phyloP scores from a whole-genome alignment of 2,113 vertebrate genomes.

The Hippocampus barbouri region DNA sequence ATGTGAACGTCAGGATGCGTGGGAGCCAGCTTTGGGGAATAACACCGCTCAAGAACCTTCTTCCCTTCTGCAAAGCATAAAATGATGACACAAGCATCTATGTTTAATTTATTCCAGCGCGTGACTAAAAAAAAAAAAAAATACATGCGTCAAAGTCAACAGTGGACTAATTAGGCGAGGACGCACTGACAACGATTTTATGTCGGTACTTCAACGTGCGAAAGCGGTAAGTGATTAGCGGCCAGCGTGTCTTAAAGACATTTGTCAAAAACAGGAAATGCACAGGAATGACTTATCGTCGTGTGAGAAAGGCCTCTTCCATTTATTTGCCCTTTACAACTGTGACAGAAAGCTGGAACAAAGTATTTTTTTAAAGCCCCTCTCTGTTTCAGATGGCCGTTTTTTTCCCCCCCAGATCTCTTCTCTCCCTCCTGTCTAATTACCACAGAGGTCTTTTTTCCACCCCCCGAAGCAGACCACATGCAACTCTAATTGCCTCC shows the following conservation, averaged over 20 bases:
- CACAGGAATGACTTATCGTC: slow-evolving; percentile 39
- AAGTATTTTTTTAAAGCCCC: slow-evolving; percentile 46
- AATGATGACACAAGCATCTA: slow-evolving; percentile 82
- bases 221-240: slow-evolving; percentile 64
- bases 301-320: slow-evolving; percentile 32
- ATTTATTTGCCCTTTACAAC: slow-evolving; percentile 48
- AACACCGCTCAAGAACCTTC: slow-evolving; percentile 1
- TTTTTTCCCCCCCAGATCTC: slow-evolving; percentile 55
- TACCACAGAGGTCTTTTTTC: slow-evolving; percentile 64
- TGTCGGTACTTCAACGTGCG: slow-evolving; percentile 83
- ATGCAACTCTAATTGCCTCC: slow-evolving; percentile 79
- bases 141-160: slow-evolving; percentile 87
- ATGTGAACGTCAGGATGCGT: slow-evolving; percentile 14
- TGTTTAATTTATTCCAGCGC: slow-evolving; percentile 38
- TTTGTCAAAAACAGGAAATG: slow-evolving; percentile 38
- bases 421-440: slow-evolving; percentile 65
- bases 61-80: slow-evolving; percentile 35
- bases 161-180: slow-evolving; percentile 86
- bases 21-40: slow-evolving; percentile 21
- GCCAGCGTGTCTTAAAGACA: slow-evolving; percentile 12
- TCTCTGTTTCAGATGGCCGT: slow-evolving; percentile 52
- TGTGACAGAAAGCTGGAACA: slow-evolving; percentile 43
- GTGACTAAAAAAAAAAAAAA: slow-evolving; percentile 76
- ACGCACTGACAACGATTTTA: slow-evolving; percentile 83
- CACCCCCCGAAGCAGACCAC: slow-evolving; percentile 72